These are phyloP conservation scores for Tenebrosternarchus preto DNA, from an alignment of 2,113 vertebrate genomes.

Conservation along the genomic window DNA sequence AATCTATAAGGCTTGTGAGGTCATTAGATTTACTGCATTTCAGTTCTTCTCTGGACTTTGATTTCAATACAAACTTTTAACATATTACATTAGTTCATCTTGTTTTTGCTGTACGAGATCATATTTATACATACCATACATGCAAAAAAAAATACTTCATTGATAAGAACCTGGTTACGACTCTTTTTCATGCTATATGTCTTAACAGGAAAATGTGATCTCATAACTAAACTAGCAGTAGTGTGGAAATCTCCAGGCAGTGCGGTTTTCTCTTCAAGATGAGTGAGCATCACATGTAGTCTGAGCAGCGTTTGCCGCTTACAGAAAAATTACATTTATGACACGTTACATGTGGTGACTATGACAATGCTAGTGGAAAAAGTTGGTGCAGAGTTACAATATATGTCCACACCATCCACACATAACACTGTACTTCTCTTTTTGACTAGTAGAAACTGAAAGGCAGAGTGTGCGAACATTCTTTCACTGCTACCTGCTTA, in stretches of 20 bases:
- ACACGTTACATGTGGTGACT: not conserved
- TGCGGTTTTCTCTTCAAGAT: not conserved
- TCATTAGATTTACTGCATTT: not conserved
- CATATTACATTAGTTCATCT: not conserved
- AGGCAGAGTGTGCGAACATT: too few species aligned
- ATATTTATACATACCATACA: not conserved
- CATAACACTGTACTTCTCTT: too few species aligned
- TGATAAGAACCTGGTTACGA: not conserved
- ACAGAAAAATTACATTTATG: too few species aligned
- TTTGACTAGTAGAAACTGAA: too few species aligned
- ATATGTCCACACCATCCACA: too few species aligned
- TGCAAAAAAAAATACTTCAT: not conserved
- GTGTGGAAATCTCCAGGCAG: not conserved
- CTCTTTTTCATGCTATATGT: not conserved
- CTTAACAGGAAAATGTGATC: not conserved
- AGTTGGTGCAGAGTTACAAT: too few species aligned
- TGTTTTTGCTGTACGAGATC: not conserved
- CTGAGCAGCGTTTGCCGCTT: too few species aligned
- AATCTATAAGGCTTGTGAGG: not conserved
- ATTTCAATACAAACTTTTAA: not conserved
- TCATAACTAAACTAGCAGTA: not conserved
- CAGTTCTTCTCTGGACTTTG: not conserved
- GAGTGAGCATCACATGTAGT: not conserved
- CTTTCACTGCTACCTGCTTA: too few species aligned
- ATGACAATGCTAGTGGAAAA: not conserved